phyloP scores from a whole-genome alignment of 2,888 invertebrate genomes.

The Euplagia quadripunctaria region DNA sequence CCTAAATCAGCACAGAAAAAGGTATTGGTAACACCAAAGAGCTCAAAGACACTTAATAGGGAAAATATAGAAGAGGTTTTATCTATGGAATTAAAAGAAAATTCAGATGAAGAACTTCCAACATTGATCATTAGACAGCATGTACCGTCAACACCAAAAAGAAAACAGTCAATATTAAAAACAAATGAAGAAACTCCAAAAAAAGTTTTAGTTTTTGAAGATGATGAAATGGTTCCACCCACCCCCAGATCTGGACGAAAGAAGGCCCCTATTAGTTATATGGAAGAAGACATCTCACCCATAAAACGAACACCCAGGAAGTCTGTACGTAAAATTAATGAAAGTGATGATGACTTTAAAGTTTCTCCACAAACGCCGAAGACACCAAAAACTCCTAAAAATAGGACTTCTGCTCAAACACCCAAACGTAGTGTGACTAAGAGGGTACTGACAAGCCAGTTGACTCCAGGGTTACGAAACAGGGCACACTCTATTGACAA shows the following conservation, averaged over 20 bases:
- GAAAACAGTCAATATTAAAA: conserved; percentile 69
- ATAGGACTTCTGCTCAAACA: conserved; percentile 60
- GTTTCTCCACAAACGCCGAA: conserved; percentile 59
- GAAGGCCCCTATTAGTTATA: conserved; percentile 64
- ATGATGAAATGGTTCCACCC: conserved; percentile 61
- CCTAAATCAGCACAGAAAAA: conserved; percentile 57
- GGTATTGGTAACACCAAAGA: conserved; percentile 64
- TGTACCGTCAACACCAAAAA: conserved; percentile 71
- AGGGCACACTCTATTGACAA: conserved; percentile 77
- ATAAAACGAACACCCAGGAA: conserved; percentile 70
- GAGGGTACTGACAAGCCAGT: conserved; percentile 71
- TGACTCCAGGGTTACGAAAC: conserved; percentile 74
- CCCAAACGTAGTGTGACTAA: conserved; percentile 69
- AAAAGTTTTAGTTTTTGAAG: conserved; percentile 73
- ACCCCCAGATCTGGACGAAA: conserved; percentile 69
- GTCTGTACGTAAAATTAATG: conserved; percentile 54
- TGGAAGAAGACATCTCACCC: conserved; percentile 71
- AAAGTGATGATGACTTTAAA: conserved; percentile 76
- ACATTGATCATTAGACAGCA: conserved; percentile 78
- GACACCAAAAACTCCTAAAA: conserved; percentile 56
- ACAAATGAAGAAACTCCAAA: conserved; percentile 71
- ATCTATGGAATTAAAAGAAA: conserved; percentile 78
- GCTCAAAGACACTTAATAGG: conserved; percentile 60
- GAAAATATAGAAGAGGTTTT: conserved; percentile 72
- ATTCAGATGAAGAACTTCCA: conserved; percentile 80